These are phyloP conservation scores for Sula dactylatra DNA, from an alignment of 2,113 vertebrate species.

Conservation along the genomic window DNA sequence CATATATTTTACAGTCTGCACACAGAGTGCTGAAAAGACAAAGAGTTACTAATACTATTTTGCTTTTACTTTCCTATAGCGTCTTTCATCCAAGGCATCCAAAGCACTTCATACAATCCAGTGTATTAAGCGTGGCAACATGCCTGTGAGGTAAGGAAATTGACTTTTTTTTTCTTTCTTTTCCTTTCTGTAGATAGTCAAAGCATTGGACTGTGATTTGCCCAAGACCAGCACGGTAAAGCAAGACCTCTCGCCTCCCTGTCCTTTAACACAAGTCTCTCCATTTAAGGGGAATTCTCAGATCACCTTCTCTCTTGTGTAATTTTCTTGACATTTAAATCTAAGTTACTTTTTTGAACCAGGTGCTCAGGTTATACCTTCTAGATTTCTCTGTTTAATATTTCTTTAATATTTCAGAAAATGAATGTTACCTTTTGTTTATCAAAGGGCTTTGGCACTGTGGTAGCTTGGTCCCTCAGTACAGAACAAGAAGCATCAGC, in stretches of 20 bases:
- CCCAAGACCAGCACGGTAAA: rapidly evolving
- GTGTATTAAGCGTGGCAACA: not conserved
- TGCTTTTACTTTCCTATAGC: not conserved
- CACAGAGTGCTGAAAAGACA: not conserved
- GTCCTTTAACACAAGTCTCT: not conserved
- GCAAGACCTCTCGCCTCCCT: not conserved
- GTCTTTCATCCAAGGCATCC: not conserved
- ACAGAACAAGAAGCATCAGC: not conserved
- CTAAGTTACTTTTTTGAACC: not conserved
- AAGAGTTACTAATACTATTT: not conserved
- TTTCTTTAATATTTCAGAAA: not conserved
- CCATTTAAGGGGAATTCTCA: not conserved
- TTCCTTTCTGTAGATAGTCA: not conserved
- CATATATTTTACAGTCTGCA: not conserved
- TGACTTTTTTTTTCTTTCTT: no score
- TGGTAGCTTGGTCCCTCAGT: not conserved
- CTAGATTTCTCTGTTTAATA: not conserved
- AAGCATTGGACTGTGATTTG: not conserved
- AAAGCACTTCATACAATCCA: not conserved
- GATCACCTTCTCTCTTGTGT: not conserved
- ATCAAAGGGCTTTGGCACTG: not conserved
- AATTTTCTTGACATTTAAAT: not conserved
- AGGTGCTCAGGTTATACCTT: not conserved
- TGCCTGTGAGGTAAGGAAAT: not conserved
- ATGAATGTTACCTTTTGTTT: not conserved